Base-by-base conservation (phyloP, 2,113 vertebrate genomes). In the Nyctereutes procyonoides region DNA sequence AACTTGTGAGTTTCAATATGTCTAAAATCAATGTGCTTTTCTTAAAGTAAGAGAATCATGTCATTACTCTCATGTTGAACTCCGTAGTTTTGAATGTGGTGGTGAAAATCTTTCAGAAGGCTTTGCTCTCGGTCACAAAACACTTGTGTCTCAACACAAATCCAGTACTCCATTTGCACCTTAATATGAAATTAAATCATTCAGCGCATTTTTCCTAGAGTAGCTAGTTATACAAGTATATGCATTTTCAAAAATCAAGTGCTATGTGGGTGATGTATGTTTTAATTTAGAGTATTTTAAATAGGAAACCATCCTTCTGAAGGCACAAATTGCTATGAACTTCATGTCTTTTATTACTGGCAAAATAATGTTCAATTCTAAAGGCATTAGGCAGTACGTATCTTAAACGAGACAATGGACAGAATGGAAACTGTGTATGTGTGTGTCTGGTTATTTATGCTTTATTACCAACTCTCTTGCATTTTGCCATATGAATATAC, bases 1-100 rank as follows among this genome's bases (percentile, higher is more conserved):
- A 91, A 98, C 98, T 98, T 97, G 48, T 97, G 98, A 98, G 97
- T 98, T 98, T 98, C 97, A 98, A 97, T 95, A 87, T 94, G 97
- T 98, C 94, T 97, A 96, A 97, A 97, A 98, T 97, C 96, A 98
- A 97, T 97, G 96, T 71, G 88, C 96, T 97, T 93, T 97, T 97
- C 98, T 98, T 98, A 98, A 98, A 98, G 98, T 85, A 95, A 98
- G 96, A 98, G 97, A 98, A 91, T 96, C 94, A 20, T 51, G 81
- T 88, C 90, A 91, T 95, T 88, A 56, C 81, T 95, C 84, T 91
- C 81, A 62, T n/a, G 65, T n/a, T 80, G 56, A 90, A 93, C 82
- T 97, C 11, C 8, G 88, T 84, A 86, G 48, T 95, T 96, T 96
- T 87, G 85, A 87, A 92, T 96, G 76, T 80, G 62, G 43, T 76